These are phyloP conservation scores for Channa argus DNA, from an alignment of 2,113 vertebrate genomes.

Conservation along the genomic window DNA sequence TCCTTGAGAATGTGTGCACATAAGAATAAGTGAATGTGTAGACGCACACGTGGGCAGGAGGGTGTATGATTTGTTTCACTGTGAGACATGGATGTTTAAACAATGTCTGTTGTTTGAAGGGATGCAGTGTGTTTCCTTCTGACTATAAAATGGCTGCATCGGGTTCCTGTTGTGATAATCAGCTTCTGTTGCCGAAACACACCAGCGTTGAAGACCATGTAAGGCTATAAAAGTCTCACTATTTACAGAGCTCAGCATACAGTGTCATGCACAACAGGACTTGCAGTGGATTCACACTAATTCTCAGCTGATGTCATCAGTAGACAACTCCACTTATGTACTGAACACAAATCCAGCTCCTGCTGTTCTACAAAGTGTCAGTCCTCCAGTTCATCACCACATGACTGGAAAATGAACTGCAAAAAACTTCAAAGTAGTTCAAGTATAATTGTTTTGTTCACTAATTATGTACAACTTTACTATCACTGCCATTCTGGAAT, in stretches of 20 bases:
- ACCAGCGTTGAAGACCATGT: conserved; percentile 60
- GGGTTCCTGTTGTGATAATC: conserved; percentile 75
- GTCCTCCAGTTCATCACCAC: not conserved
- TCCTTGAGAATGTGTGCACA: not conserved
- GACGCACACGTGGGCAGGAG: not conserved
- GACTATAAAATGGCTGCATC: conserved; percentile 69
- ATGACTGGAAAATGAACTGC: not conserved
- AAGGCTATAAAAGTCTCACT: conserved; percentile 60
- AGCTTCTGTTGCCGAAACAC: conserved; percentile 51
- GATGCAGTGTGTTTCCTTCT: conserved; percentile 73
- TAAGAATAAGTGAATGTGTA: not conserved
- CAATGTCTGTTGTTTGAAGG: conserved; percentile 72
- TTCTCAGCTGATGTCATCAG: conserved; percentile 11
- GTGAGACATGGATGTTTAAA: conserved; percentile 70
- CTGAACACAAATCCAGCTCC: conserved; percentile 30
- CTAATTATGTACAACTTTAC: not conserved
- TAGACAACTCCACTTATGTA: not conserved
- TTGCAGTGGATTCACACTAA: conserved; percentile 11
- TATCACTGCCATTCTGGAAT: not conserved
- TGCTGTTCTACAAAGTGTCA: conserved; percentile 25
- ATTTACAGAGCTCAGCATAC: conserved; percentile 51
- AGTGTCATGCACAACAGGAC: conserved; percentile 14
- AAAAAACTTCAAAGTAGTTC: not conserved
- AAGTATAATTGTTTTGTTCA: not conserved
- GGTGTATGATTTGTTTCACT: conserved; percentile 38